Evolutionary conservation across 2,888 invertebrate species (phyloP).

Genomic region (Rhagophthalmus giganteus): DNA sequence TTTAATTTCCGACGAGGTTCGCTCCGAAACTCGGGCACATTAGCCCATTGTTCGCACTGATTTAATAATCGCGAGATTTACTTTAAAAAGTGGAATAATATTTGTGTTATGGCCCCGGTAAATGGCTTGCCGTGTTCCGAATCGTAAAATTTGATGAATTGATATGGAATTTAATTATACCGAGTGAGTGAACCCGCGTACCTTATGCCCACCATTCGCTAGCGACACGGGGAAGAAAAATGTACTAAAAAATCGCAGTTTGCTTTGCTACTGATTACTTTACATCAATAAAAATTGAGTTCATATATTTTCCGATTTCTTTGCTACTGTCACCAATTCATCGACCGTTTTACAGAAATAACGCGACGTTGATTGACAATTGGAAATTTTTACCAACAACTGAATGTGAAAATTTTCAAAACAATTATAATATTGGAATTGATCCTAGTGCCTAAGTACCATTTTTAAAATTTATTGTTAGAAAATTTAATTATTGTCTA

Average conservation of each 20-base stretch:
- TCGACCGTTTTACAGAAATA: too few species aligned
- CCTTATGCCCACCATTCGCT: constrained; percentile 19
- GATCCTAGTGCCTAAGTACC: too few species aligned
- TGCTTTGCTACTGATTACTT: constrained; percentile 22
- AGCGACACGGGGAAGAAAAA: constrained; percentile 25
- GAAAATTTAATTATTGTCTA: too few species aligned
- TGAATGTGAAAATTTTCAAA: too few species aligned
- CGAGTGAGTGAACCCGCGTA: constrained; percentile 31
- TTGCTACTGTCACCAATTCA: constrained; percentile 15
- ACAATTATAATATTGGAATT: too few species aligned
- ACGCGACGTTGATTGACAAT: too few species aligned
- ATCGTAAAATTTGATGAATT: constrained; percentile 42
- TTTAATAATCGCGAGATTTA: constrained; percentile 44
- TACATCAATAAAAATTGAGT: constrained; percentile 21
- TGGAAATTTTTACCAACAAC: too few species aligned
- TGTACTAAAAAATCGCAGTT: constrained; percentile 27
- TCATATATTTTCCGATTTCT: constrained; percentile 18
- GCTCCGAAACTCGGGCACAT: constrained; percentile 39
- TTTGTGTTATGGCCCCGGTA: constrained; percentile 36
- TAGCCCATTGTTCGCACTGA: constrained; percentile 45
- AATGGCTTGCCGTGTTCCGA: constrained; percentile 36
- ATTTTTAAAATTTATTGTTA: too few species aligned
- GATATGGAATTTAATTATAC: constrained; percentile 42
- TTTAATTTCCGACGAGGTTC: constrained; percentile 44
- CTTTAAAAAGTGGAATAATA: constrained; percentile 42